Evolutionary conservation across 2,888 invertebrate genomes (phyloP).

Genomic region (Phania funesta): DNA sequence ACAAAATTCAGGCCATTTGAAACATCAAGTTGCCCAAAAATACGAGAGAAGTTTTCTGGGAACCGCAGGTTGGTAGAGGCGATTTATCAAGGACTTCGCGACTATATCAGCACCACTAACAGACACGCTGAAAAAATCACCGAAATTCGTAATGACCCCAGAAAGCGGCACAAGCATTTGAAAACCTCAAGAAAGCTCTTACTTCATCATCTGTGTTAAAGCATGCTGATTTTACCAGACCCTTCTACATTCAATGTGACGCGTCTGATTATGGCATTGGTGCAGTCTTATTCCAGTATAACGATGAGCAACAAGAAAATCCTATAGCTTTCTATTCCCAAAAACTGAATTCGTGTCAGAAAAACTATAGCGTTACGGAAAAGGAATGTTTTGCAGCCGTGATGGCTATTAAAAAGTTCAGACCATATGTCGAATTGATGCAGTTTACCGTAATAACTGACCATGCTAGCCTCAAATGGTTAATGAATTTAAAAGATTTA

Average conservation of each 20-base stretch:
- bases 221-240: no score
- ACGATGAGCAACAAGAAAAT: no score
- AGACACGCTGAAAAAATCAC: conserved; percentile 21
- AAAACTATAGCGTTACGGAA: not conserved
- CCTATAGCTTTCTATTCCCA: no score
- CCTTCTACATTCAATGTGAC: no score
- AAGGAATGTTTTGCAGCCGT: not conserved
- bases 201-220: conserved; percentile 18
- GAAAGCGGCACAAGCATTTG: not conserved
- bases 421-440: not conserved
- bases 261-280: no score
- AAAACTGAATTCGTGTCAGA: not conserved
- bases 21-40: not conserved
- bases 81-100: not conserved
- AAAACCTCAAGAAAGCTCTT: conserved; percentile 20
- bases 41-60: conserved; percentile 37
- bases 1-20: conserved; percentile 21
- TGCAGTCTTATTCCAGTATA: no score
- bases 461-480: not conserved
- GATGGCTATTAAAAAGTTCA: not conserved
- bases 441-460: not conserved
- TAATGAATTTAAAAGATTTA: not conserved
- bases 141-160: not conserved
- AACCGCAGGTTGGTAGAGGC: conserved; percentile 45
- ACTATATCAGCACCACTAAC: not conserved